Percentiles rank a stretch among this genome's conserved stretches.
phyloP scores from a whole-genome alignment of 2,113 vertebrate genomes.

The Trematocara unimaculatum region DNA sequence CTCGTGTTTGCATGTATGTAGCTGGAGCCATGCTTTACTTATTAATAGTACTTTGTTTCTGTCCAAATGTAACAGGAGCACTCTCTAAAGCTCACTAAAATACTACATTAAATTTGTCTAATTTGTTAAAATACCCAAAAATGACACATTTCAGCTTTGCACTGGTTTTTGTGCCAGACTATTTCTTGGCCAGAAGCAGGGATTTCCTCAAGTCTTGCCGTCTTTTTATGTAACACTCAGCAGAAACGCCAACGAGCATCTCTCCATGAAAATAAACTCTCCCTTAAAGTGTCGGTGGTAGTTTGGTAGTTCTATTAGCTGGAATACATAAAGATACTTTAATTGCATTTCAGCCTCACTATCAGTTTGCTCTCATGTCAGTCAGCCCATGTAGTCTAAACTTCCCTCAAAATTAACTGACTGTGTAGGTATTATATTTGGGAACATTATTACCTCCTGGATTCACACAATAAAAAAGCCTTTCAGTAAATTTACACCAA shows the following conservation, averaged over 20 bases:
- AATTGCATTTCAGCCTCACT: background rate
- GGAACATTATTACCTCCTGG: background rate
- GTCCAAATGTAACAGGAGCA: background rate
- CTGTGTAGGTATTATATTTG: background rate
- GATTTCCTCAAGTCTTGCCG: background rate
- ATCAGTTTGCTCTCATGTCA: background rate
- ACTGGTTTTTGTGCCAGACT: background rate
- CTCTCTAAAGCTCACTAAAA: background rate
- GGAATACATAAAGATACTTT: background rate
- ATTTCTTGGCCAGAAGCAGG: background rate
- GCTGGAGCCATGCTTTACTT: background rate
- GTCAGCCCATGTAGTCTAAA: background rate
- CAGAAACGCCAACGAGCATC: background rate
- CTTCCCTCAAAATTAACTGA: background rate
- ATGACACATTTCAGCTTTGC: background rate
- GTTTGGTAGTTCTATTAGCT: background rate
- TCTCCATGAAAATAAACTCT: background rate
- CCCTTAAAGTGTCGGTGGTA: background rate
- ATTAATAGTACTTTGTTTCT: background rate
- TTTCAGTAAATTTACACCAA: background rate
- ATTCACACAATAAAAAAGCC: background rate
- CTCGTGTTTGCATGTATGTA: background rate
- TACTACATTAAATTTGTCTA: background rate
- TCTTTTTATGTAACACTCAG: background rate
- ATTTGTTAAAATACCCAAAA: background rate